These are phyloP conservation scores for Oophaga pumilio DNA, from an alignment of 2,113 vertebrate genomes.

Conservation along the genomic window DNA sequence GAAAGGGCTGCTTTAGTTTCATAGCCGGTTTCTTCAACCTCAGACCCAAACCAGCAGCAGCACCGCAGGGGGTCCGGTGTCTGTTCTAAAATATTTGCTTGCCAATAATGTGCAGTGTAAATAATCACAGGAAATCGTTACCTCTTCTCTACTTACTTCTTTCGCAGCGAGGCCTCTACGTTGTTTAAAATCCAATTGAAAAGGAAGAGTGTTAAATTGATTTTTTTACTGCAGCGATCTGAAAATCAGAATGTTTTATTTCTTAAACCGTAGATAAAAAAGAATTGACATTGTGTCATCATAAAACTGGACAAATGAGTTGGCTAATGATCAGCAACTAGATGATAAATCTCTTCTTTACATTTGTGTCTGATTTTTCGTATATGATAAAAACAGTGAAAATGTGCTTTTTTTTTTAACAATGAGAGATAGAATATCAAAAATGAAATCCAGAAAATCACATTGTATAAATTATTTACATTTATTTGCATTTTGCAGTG, in stretches of 20 bases:
- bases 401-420: background rate
- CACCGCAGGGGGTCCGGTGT: background rate
- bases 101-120: conserved; percentile 1
- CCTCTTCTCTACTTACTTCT: conserved; percentile 30
- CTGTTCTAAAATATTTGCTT: conserved; percentile 17
- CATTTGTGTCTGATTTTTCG: conserved; percentile 78
- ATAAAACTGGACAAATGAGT: conserved; percentile 90
- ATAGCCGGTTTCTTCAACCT: background rate
- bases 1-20: background rate
- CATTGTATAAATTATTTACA: too few relatives aligned
- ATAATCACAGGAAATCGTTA: conserved; percentile 31
- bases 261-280: conserved; percentile 67
- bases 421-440: too few relatives aligned
- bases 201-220: conserved; percentile 69
- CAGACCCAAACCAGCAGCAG: background rate
- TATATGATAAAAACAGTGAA: background rate
- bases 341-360: conserved; percentile 92
- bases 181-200: conserved; percentile 67
- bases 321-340: conserved; percentile 74
- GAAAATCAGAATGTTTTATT: conserved; percentile 74
- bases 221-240: conserved; percentile 67
- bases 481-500: too few relatives aligned
- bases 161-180: conserved; percentile 53
- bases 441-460: too few relatives aligned
- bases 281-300: conserved; percentile 78